phyloP scores from a whole-genome alignment of 2,888 invertebrate species.

The Ptychoptera contaminata region DNA sequence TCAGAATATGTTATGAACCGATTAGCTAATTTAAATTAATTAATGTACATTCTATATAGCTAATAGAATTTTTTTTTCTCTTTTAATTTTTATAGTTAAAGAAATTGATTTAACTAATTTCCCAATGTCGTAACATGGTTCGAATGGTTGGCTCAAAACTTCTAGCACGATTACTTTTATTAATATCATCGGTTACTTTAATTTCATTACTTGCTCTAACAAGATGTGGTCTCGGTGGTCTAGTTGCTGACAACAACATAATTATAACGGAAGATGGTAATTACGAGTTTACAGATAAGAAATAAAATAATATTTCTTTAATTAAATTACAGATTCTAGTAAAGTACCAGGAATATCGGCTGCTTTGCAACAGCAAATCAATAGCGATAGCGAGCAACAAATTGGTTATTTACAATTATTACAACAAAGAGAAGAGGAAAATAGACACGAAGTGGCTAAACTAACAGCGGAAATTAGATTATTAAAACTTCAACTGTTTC shows the following conservation, averaged over 20 bases:
- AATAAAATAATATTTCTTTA: neutral
- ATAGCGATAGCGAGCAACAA: constrained; percentile 14
- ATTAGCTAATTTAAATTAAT: too few species aligned
- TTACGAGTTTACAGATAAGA: neutral
- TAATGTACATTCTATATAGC: too few species aligned
- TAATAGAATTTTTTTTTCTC: too few species aligned
- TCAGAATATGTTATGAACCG: too few species aligned
- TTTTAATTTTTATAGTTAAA: too few species aligned
- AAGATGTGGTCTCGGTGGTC: constrained; percentile 25
- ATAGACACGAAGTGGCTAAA: constrained; percentile 40
- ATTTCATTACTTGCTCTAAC: constrained; percentile 23
- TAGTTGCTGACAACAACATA: constrained; percentile 16
- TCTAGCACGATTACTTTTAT: constrained; percentile 23
- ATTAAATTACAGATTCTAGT: neutral
- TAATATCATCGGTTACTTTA: constrained; percentile 24
- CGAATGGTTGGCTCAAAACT: constrained; percentile 23
- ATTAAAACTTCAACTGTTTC: constrained; percentile 40
- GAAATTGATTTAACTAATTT: too few species aligned
- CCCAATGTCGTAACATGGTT: constrained; percentile 12
- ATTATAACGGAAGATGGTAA: constrained; percentile 14
- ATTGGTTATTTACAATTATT: constrained; percentile 35
- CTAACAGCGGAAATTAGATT: constrained; percentile 44
- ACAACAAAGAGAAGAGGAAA: constrained; percentile 44
- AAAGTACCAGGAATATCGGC: constrained; percentile 1
- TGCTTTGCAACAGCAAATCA: constrained; percentile 10